Conservation (phyloP, 2,113 vertebrate species). For the Clinocottus analis region DNA sequence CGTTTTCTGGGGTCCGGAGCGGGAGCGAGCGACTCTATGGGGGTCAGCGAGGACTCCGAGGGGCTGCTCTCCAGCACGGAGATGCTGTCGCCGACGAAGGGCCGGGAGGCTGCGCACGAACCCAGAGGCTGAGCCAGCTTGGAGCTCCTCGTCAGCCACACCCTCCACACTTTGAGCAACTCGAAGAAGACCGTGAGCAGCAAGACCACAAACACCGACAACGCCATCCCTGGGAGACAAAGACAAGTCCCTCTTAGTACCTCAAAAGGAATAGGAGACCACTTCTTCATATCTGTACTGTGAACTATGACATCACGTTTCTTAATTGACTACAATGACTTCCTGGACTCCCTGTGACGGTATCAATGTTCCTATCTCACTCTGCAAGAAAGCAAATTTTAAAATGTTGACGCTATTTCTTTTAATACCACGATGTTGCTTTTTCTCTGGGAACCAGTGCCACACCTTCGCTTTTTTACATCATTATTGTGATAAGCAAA, state of each 20-base stretch:
- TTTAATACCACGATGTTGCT: no score
- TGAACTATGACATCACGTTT: neutral
- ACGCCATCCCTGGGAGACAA: slow-evolving; percentile 86
- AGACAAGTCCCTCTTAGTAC: neutral
- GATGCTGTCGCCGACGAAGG: slow-evolving; percentile 57
- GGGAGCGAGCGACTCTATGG: neutral
- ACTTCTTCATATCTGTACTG: neutral
- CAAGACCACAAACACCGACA: slow-evolving; percentile 89
- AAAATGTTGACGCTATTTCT: no score
- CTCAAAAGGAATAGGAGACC: neutral
- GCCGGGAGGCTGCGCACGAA: neutral
- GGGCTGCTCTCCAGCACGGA: slow-evolving; percentile 52
- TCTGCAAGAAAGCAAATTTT: neutral
- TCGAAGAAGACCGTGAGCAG: slow-evolving; percentile 91
- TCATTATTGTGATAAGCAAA: neutral
- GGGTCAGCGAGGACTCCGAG: slow-evolving; percentile 72
- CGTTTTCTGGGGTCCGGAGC: slow-evolving; percentile 32
- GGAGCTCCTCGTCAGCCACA: slow-evolving; percentile 72
- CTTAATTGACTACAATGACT: neutral
- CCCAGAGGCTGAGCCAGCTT: slow-evolving; percentile 26
- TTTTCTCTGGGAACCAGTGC: neutral
- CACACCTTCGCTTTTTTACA: neutral
- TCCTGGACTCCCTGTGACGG: neutral
- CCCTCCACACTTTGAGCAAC: slow-evolving; percentile 89
- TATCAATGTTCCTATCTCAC: no score